These are phyloP conservation scores for Glomeris marginata DNA, from an alignment of 2,888 invertebrate genomes.

Conservation along the genomic window DNA sequence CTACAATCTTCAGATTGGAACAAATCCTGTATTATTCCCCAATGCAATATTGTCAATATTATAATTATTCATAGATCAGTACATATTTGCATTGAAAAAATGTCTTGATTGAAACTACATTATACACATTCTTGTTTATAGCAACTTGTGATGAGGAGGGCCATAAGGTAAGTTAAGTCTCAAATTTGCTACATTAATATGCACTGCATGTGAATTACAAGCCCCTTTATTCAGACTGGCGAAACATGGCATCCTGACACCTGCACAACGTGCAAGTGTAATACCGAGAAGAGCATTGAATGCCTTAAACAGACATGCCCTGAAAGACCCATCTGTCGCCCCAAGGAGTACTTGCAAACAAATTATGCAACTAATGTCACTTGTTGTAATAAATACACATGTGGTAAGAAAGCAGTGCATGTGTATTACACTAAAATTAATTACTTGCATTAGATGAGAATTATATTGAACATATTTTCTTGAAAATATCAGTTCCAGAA, in stretches of 20 bases:
- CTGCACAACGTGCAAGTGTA: conserved; percentile 58
- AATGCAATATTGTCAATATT: neutral
- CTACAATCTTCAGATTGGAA: neutral
- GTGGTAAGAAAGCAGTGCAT: conserved; percentile 13
- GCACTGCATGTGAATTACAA: neutral
- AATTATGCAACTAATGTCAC: conserved; percentile 4
- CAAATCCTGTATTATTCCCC: neutral
- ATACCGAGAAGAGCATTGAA: conserved; percentile 20
- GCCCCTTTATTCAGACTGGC: conserved; percentile 29
- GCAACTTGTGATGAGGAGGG: conserved; percentile 56
- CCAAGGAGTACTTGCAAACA: conserved; percentile 13
- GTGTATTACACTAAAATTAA: neutral
- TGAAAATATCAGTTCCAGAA: conserved; percentile 42
- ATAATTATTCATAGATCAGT: neutral
- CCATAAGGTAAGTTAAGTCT: conserved; percentile 30
- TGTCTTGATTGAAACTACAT: neutral
- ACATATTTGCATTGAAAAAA: neutral
- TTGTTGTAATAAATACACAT: conserved; percentile 16
- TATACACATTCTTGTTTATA: conserved; percentile 10
- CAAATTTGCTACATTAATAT: neutral
- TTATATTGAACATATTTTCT: conserved; percentile 30
- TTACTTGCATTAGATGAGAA: neutral
- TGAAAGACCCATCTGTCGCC: conserved; percentile 13
- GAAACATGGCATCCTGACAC: conserved; percentile 52
- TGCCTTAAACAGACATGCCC: conserved; percentile 17